A percentile compares a stretch with the other conserved stretches of the same genome.
Evolutionary conservation across 2,888 invertebrate species (phyloP).

Genomic region (Epistrophe eligans): DNA sequence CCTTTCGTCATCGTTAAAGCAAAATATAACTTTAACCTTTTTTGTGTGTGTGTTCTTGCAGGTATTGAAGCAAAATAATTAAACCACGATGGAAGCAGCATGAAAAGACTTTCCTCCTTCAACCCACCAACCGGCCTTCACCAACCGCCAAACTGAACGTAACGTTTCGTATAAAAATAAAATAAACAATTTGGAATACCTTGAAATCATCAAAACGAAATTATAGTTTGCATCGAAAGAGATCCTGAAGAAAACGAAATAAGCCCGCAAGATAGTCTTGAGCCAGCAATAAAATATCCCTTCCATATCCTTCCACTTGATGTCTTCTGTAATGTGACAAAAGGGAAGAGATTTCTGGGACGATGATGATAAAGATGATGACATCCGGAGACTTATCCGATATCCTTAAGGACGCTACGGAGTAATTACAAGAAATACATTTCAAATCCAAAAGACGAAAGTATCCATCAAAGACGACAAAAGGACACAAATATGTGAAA

Average conservation of each 20-base stretch:
- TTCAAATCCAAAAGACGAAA: slow-evolving; percentile 1
- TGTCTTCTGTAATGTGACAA: slow-evolving; percentile 7
- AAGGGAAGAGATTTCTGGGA: slow-evolving; percentile 9
- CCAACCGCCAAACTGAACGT: slow-evolving; percentile 6
- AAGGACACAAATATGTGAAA: slow-evolving; percentile 21
- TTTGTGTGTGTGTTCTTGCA: slow-evolving; percentile 37
- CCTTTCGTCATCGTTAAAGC: slow-evolving; percentile 5
- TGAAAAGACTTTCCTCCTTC: slow-evolving; percentile 78
- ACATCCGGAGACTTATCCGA: slow-evolving; percentile 23
- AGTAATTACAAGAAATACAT: slow-evolving; percentile 49
- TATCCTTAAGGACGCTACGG: slow-evolving; percentile 34
- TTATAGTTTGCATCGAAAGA: slow-evolving; percentile 55
- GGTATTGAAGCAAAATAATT: slow-evolving; percentile 78
- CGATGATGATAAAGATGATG: slow-evolving; percentile 32
- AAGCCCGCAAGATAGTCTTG: slow-evolving; percentile 55
- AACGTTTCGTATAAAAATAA: slow-evolving; percentile 39
- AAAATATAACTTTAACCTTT: background rate
- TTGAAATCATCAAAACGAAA: slow-evolving; percentile 70
- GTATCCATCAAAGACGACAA: slow-evolving; percentile 2
- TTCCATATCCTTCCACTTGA: background rate
- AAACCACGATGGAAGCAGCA: slow-evolving; percentile 79
- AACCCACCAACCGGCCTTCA: background rate
- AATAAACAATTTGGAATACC: slow-evolving; percentile 50
- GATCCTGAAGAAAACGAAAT: slow-evolving; percentile 13
- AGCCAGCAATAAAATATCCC: slow-evolving; percentile 56